phyloP scores from a whole-genome alignment of 2,888 invertebrate genomes.

The Schizaphis graminum region DNA sequence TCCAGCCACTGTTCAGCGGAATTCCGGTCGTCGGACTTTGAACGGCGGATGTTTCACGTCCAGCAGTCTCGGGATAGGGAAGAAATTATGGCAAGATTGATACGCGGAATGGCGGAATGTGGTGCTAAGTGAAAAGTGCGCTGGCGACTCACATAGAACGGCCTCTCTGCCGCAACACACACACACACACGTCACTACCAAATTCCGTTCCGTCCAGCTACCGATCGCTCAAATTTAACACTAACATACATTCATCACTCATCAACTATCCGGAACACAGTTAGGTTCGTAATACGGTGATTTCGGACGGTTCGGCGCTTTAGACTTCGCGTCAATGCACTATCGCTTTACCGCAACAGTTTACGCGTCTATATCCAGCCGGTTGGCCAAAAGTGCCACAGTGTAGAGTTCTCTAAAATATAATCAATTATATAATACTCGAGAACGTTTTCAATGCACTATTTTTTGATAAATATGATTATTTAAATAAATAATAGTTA shows the following conservation, averaged over 20 bases:
- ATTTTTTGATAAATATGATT: not conserved
- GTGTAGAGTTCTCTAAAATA: not conserved
- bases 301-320: not conserved
- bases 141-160: not conserved
- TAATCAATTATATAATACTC: not conserved
- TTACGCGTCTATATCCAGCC: not conserved
- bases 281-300: not conserved
- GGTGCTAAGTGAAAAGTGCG: not conserved
- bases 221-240: not conserved
- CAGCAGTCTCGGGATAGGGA: not conserved
- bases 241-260: not conserved
- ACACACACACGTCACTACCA: not conserved
- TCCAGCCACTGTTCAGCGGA: not conserved
- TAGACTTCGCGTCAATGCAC: not conserved
- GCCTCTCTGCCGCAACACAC: not conserved
- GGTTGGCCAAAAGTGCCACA: not conserved
- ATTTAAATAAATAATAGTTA: not conserved
- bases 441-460: not conserved
- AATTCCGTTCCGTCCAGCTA: not conserved
- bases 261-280: not conserved
- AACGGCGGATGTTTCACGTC: not conserved
- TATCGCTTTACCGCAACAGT: not conserved
- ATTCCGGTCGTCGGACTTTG: not conserved
- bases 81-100: not conserved
- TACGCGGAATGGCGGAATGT: not conserved